Base-by-base conservation (phyloP, 2,797 vertebrate species). In the Channa striata region DNA sequence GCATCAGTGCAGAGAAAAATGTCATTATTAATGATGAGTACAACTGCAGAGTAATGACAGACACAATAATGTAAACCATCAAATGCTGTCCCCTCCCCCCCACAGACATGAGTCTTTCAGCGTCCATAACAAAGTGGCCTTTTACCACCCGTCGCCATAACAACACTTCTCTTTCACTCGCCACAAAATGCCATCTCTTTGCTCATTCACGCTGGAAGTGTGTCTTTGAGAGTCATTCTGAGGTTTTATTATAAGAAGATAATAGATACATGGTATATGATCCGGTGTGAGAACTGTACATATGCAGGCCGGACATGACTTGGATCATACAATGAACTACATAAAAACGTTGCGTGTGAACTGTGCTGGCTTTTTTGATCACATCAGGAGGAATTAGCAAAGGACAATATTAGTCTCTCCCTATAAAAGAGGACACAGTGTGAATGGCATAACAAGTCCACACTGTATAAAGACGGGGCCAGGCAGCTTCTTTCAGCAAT, bases 81-180 rank as follows among this genome's bases (percentile, higher is more conserved):
- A 6, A 50, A 59, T 34, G 9, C 23, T n/a, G 13, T 20, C 17
- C 3, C n/a, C 51, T 25, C 14, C 20, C 34, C n/a, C 11, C 16
- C 42, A 25, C 60, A 63, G 60, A 10, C 47, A 40, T 12, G 13
- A 20, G 59, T 23, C 30, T 47, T 16, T 30, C 23, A 43, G 36
- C 37, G 33, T 64, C 12, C 19, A 21, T 34, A 20, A 17, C 25
- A 51, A 51, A 52, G 39, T 64, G 49, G 40, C 25, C 61, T 53
- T 64, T 64, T 34, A 52, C 37, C 39, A 52, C 48, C 20, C 0
- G 39, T 64, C 6, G 16, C 65, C 53, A 58, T 68, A 49, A 58
- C 65, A 68, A 68, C 53, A 6, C 2, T 17, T 6, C 21, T 8
- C n/a, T 53, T 21, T 43, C 30, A 21, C 25, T 66, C 47, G n/a